These are phyloP conservation scores for Cyclopterus lumpus DNA, from an alignment of 2,797 vertebrate species.

Conservation along the genomic window DNA sequence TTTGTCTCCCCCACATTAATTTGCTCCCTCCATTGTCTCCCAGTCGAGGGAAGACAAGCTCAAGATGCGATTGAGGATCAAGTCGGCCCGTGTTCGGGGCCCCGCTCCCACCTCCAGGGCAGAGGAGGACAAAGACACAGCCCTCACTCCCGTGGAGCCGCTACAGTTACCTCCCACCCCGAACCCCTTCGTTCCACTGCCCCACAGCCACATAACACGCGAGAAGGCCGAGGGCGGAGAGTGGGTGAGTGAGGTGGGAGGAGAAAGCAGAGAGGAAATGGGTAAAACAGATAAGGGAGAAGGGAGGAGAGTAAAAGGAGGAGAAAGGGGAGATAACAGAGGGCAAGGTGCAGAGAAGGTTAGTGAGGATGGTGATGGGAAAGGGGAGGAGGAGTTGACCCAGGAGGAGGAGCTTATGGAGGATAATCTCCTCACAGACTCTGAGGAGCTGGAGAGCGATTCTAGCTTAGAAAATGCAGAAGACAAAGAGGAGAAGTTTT, in stretches of 20 bases:
- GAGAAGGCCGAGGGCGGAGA: constrained; percentile 39
- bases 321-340: neutral
- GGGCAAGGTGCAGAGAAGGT: neutral
- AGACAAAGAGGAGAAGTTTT: constrained; percentile 64
- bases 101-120: neutral
- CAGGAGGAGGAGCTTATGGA: constrained; percentile 41
- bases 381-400: constrained; percentile 35
- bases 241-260: constrained; percentile 4
- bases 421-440: constrained; percentile 29
- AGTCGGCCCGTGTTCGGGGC: constrained; percentile 67
- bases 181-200: neutral
- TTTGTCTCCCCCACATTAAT: neutral
- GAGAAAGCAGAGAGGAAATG: neutral
- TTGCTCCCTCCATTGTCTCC: constrained; percentile 9
- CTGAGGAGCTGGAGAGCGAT: constrained; percentile 69
- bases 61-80: constrained; percentile 76
- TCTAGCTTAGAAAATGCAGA: constrained; percentile 66
- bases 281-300: neutral
- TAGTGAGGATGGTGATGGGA: neutral
- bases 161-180: constrained; percentile 18
- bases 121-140: neutral
- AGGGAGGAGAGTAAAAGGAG: neutral
- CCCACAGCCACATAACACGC: constrained; percentile 7
- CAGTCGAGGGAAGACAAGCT: constrained; percentile 84
- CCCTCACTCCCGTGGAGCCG: constrained; percentile 21